A percentile compares a stretch with the other conserved stretches of the same genome.
These are phyloP conservation scores for Phorcus lineatus DNA, from an alignment of 2,888 invertebrate species.

Conservation along the genomic window DNA sequence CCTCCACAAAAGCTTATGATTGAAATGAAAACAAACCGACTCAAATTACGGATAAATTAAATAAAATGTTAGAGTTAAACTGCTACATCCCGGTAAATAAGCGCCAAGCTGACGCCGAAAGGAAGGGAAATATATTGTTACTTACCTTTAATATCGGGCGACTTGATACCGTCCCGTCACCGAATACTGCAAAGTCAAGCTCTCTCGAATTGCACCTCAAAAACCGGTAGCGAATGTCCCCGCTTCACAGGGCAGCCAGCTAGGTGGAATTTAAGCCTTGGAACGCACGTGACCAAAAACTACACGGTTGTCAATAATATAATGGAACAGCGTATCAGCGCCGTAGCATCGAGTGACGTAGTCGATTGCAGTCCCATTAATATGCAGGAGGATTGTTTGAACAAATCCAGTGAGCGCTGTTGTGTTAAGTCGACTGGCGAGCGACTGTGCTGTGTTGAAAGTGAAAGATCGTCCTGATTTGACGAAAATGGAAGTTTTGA, in stretches of 20 bases:
- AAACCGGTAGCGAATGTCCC: background rate
- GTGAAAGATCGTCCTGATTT: background rate
- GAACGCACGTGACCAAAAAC: background rate
- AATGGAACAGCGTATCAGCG: background rate
- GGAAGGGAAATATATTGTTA: conserved; percentile 10
- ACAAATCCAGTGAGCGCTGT: background rate
- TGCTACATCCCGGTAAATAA: background rate
- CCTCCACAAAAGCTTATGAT: background rate
- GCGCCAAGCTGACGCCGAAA: background rate
- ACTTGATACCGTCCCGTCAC: background rate
- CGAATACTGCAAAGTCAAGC: too few species aligned
- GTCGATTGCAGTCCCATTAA: background rate
- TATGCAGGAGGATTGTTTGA: background rate
- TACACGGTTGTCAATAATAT: background rate
- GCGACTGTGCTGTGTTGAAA: background rate
- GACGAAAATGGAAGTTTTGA: background rate
- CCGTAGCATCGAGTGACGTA: background rate
- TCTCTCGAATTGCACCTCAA: background rate
- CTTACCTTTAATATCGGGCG: background rate
- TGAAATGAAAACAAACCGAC: background rate
- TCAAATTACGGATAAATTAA: background rate
- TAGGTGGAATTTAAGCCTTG: conserved; percentile 2
- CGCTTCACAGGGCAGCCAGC: background rate
- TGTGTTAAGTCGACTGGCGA: background rate
- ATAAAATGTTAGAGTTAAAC: background rate